Base-by-base conservation (phyloP, 2,888 invertebrate species). In the Mallateleia sp. region DNA sequence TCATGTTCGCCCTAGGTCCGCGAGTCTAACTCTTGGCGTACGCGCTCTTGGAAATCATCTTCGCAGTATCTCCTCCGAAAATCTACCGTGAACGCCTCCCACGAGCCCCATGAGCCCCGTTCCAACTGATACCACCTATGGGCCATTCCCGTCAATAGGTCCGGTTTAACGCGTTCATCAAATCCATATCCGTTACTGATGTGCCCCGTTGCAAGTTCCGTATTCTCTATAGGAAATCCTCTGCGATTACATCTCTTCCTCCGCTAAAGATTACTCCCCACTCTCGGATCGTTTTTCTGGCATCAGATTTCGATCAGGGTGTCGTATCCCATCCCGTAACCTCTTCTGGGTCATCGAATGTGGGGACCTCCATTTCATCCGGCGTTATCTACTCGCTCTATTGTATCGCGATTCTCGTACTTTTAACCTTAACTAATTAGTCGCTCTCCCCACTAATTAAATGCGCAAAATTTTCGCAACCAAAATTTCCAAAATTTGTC, bases 101-200 rank as follows among this genome's bases (percentile, higher is more conserved):
- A 62, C 0, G 14, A 2, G 0, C 6, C 2, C 62, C 62, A 62
- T 6, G 11, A 15, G 11, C 22, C 24, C n/a, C 45, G 20, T 14
- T 62, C 42, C 62, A 42, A 18, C 18, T 45, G 62, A 42, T 42
- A 42, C 62, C 62, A 62, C 11, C 24, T 20, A 6, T 24, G 32
- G 15, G 62, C 62, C 15, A 42, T 24, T 2, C 62, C 22, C 38
- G 4, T 20, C 14, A 62, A 22, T 14, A 42, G 18, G 22, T 62
- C 62, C 4, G 62, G 62, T n/a, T n/a, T 5, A 62, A 45, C 14
- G 62, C 62, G n/a, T 24, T 14, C 2, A 42, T 24, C 5, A 42
- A 15, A 20, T 62, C 62, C 14, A 15, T 14, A 15, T 62, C 62
- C 22, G 42, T 14, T 5, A 62, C 14, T 14, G 18, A 15, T 1